phyloP scores from a whole-genome alignment of 1,140 invertebrate species.

The Psix sp. region DNA sequence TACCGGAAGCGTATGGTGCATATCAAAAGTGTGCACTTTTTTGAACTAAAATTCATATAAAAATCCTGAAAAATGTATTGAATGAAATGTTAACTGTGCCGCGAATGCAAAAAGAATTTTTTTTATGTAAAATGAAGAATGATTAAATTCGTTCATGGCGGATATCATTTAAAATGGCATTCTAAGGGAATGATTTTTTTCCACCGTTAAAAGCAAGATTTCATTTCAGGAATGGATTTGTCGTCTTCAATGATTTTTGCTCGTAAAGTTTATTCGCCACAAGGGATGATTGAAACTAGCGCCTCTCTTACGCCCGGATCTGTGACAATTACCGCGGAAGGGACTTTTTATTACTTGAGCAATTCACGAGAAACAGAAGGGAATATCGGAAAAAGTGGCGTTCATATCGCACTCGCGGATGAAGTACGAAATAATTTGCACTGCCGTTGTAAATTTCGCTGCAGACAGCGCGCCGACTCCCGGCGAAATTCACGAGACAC shows the following conservation, averaged over 20 bases:
- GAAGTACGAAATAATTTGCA: constrained; percentile 56
- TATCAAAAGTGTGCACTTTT: constrained; percentile 10
- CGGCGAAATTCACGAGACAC: constrained; percentile 49
- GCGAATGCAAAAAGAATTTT: too few species aligned
- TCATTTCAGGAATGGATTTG: constrained; percentile 22
- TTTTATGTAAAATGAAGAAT: too few species aligned
- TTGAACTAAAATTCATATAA: not conserved
- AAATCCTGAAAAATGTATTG: not conserved
- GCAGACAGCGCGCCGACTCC: constrained; percentile 45
- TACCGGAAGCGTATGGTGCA: constrained; percentile 17
- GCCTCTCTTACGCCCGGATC: not conserved
- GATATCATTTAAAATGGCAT: too few species aligned
- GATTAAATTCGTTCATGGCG: too few species aligned
- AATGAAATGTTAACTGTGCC: constrained; percentile 1
- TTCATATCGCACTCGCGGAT: constrained; percentile 27
- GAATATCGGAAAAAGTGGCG: constrained; percentile 45
- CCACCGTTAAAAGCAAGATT: constrained; percentile 28
- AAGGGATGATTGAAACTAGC: constrained; percentile 11
- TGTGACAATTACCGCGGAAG: constrained; percentile 24
- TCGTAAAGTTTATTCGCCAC: constrained; percentile 10
- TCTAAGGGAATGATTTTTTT: too few species aligned
- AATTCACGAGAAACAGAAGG: constrained; percentile 27
- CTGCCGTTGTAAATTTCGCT: constrained; percentile 44
- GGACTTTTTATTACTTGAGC: constrained; percentile 28
- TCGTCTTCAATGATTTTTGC: constrained; percentile 1